A percentile compares a stretch with the other conserved stretches of the same genome.
These are phyloP conservation scores for Arizona elegans DNA, from an alignment of 2,113 vertebrate species.

Conservation along the genomic window DNA sequence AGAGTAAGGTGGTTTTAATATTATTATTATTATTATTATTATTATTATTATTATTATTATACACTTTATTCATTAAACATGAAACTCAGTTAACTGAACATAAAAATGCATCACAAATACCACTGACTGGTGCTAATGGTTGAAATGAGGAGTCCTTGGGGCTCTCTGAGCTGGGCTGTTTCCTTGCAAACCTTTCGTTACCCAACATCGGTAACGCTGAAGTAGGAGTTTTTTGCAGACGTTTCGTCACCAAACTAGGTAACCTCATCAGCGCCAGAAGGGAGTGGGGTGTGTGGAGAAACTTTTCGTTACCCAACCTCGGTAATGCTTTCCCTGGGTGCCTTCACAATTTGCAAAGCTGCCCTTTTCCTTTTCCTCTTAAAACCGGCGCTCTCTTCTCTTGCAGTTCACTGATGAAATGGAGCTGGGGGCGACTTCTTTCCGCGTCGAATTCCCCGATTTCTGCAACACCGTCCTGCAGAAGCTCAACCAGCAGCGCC, in stretches of 20 bases:
- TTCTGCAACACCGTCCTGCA: constrained; percentile 84
- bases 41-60: no score
- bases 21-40: no score
- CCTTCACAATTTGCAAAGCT: constrained; percentile 13
- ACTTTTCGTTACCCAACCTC: no score
- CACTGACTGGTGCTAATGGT: no score
- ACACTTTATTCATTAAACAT: no score
- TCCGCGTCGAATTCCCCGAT: constrained; percentile 86
- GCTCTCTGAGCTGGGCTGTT: neutral
- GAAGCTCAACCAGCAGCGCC: constrained; percentile 86
- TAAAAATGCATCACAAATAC: no score
- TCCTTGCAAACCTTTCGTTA: no score
- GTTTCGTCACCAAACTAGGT: neutral
- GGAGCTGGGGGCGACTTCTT: constrained; percentile 81
- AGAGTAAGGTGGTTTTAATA: no score
- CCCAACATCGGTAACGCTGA: no score
- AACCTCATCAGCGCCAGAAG: neutral
- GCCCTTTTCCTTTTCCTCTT: neutral
- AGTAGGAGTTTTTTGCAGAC: neutral
- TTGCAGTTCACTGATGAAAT: constrained; percentile 74
- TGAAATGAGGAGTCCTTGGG: neutral
- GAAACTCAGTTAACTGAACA: no score
- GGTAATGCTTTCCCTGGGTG: neutral
- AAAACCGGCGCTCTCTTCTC: constrained; percentile 32
- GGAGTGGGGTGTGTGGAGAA: neutral